These are phyloP conservation scores for Tragulus kanchil DNA, from an alignment of 2,113 vertebrate genomes.

Conservation along the genomic window DNA sequence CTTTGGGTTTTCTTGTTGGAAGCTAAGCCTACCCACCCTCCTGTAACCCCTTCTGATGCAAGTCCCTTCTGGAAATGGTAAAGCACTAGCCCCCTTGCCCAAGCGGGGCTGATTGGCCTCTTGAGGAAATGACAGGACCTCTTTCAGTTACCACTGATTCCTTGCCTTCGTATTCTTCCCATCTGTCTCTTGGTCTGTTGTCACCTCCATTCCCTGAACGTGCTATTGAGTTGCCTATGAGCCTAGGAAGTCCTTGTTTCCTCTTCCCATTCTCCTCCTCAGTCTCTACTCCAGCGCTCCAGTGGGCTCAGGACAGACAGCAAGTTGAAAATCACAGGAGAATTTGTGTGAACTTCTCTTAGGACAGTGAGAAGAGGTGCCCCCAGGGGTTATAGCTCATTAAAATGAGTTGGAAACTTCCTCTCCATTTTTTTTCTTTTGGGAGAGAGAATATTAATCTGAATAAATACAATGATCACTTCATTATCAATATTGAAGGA, in stretches of 20 bases:
- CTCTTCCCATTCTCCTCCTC: neutral
- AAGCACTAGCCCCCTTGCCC: neutral
- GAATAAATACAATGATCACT: conserved; percentile 58
- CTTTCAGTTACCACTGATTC: neutral
- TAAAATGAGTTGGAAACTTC: conserved; percentile 54
- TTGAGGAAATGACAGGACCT: neutral
- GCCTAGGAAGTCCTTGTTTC: neutral
- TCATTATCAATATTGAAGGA: conserved; percentile 14
- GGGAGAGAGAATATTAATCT: conserved; percentile 26
- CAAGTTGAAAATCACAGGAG: conserved; percentile 8
- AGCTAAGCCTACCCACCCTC: conserved; percentile 27
- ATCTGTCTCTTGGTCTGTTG: neutral
- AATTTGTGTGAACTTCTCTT: conserved; percentile 18
- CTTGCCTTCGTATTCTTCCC: neutral
- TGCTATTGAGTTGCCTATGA: neutral
- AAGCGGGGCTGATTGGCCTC: neutral
- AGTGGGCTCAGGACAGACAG: neutral
- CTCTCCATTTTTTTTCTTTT: conserved; percentile 39
- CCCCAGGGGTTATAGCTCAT: neutral
- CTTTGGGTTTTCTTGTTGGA: conserved; percentile 50
- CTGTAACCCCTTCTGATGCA: neutral
- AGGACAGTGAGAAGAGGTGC: neutral
- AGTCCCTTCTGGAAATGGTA: neutral
- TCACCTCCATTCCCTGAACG: neutral
- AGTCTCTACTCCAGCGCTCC: neutral